Evolutionary conservation across 2,797 vertebrate species (phyloP), one percentile per base, ranked within the genome.

Genomic region (Menidia menidia): DNA sequence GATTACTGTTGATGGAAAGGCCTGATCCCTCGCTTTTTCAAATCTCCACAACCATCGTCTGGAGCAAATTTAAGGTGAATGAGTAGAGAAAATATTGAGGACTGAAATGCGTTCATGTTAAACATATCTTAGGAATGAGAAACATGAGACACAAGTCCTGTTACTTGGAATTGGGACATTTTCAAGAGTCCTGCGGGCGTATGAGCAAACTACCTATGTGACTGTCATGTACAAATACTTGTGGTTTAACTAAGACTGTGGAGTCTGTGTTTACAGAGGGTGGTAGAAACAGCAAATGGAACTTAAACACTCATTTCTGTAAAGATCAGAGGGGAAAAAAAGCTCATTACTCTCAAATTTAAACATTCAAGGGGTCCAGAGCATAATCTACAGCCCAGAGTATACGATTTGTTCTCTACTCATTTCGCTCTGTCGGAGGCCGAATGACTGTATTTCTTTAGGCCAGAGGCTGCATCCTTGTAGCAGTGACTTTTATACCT

Each of bases 401-500:
- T 14, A 61, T 18, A 53, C 54, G 61, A 60, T 64, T 73, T 71
- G 50, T 16, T 82, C 82, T 83, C 78, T 66, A 32, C 73, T 86
- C 78, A 82, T 68, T 56, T 80, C 60, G 71, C 73, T 78, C 64
- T 81, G 77, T 80, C 73, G 85, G 69, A 66, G 58, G 44, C 56
- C 83, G 87, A 88, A 54, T 75, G 83, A 86, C 85, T 80, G 73
- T 73, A 59, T 74, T 77, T 72, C 53, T 74, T 55, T 18, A 83
- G 83, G 86, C 80, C 77, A 84, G 82, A 71, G 83, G 86, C 72
- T 43, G 54, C 85, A 72, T 82, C 76, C 73, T 66, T 44, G 53
- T 85, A 80, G 76, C 80, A 72, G 75, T 79, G 64, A 83, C 52
- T 53, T 78, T 82, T 39, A 86, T 81, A 87, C 88, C 85, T 89